phyloP scores from a whole-genome alignment of 1,140 invertebrate species.

The Metaphire vulgaris region DNA sequence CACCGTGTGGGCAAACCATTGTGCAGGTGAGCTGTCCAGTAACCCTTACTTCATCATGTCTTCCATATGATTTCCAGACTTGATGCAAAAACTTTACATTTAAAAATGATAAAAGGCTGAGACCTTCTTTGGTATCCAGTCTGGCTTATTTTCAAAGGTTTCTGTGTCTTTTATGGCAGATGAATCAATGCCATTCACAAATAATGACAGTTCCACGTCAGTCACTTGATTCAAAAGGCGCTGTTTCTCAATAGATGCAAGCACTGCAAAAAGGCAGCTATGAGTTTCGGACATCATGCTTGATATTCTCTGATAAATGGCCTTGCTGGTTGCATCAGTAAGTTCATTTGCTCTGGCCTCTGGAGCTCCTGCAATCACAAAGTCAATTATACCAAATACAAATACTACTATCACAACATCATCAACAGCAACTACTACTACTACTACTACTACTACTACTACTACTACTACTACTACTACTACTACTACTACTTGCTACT shows the following conservation, averaged over 20 bases:
- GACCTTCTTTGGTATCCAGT: conserved; percentile 43
- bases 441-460: no score
- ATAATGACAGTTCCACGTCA: conserved; percentile 43
- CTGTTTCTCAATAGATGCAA: conserved; percentile 45
- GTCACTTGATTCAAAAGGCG: conserved; percentile 37
- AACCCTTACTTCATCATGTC: no score
- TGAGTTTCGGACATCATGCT: conserved; percentile 50
- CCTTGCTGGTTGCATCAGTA: conserved; percentile 41
- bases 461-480: no score
- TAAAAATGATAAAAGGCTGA: no score
- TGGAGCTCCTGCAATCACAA: conserved; percentile 41
- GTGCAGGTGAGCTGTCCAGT: no score
- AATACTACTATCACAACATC: no score
- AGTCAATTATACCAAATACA: no score
- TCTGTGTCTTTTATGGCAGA: conserved; percentile 34
- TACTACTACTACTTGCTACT: no score
- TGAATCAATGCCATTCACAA: conserved; percentile 47
- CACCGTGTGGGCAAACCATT: no score
- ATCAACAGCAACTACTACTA: no score
- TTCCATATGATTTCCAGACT: no score
- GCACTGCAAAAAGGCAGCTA: conserved; percentile 39
- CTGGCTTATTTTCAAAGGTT: conserved; percentile 39
- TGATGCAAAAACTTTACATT: no score
- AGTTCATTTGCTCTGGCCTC: conserved; percentile 45
- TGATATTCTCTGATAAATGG: conserved; percentile 36